These are phyloP conservation scores for Geophilus truncorum DNA, from an alignment of 2,888 invertebrate genomes.

Conservation along the genomic window DNA sequence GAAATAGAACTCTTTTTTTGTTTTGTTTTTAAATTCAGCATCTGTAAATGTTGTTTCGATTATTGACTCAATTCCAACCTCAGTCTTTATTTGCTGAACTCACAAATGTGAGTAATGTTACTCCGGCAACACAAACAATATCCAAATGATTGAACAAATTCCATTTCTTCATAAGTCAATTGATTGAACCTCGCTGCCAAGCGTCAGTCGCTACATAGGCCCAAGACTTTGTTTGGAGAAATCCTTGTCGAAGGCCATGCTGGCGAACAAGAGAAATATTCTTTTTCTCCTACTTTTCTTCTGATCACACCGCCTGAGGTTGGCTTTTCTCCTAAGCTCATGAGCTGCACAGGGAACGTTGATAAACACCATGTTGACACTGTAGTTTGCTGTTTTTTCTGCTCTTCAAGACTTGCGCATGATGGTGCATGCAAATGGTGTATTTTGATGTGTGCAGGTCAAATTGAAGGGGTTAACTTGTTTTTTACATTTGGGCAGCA, in stretches of 20 bases:
- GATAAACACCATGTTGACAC: constrained; percentile 6
- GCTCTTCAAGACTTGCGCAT: neutral
- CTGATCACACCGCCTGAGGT: constrained; percentile 9
- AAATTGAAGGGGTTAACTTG: constrained; percentile 7
- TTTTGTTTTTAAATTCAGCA: too few species aligned
- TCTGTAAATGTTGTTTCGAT: too few species aligned
- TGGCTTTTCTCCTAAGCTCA: neutral
- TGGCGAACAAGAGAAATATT: neutral
- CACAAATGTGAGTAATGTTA: too few species aligned
- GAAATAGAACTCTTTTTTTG: too few species aligned
- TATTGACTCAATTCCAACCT: too few species aligned
- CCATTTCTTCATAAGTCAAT: neutral
- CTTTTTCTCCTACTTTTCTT: neutral
- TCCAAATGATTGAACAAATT: neutral
- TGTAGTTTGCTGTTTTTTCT: neutral
- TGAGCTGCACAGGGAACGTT: neutral
- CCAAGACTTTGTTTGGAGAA: neutral
- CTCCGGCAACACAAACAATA: too few species aligned
- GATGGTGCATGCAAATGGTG: neutral
- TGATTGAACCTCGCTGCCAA: neutral
- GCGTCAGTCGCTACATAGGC: neutral
- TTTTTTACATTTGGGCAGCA: too few species aligned
- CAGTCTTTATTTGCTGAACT: too few species aligned
- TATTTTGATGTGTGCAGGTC: neutral
- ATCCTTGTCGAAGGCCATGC: neutral